Conservation (phyloP, 2,113 vertebrate genomes). For the Triplophysa siluroides region DNA sequence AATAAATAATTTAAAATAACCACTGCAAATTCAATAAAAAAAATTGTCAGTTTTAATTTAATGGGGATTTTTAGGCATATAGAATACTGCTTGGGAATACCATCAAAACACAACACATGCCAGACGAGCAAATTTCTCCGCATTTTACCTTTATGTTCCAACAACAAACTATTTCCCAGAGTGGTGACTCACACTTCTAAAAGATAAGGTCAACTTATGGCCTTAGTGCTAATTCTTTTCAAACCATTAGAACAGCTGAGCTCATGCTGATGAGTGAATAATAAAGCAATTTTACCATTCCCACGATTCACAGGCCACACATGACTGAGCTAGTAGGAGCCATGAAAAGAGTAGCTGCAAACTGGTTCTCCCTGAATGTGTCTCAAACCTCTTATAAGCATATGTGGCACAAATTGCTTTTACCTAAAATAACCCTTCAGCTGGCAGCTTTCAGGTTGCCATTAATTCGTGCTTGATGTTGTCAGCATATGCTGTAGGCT, state of each 20-base stretch:
- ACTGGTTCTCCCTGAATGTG: background rate
- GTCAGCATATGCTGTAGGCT: constrained; percentile 18
- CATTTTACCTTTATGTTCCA: background rate
- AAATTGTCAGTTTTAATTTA: too few species aligned
- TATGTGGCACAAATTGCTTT: constrained; percentile 11
- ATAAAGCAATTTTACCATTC: constrained; percentile 27
- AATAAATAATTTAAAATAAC: too few species aligned
- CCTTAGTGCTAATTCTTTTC: constrained; percentile 37
- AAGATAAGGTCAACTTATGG: constrained; percentile 39
- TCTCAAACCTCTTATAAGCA: constrained; percentile 9
- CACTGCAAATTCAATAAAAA: too few species aligned
- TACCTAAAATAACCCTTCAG: constrained; percentile 9
- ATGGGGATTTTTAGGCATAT: too few species aligned
- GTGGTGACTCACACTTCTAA: background rate
- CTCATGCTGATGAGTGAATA: constrained; percentile 48
- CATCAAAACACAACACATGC: background rate
- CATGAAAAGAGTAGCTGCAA: background rate
- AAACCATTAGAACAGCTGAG: constrained; percentile 29
- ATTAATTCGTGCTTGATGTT: constrained; percentile 40
- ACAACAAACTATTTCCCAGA: constrained; percentile 14
- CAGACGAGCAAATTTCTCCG: background rate
- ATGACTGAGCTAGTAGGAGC: background rate
- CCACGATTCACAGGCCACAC: constrained; percentile 5
- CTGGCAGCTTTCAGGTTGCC: constrained; percentile 31
- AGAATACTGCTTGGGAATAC: too few species aligned